Evolutionary conservation across 2,888 invertebrate genomes (phyloP), one percentile per base, ranked within the genome.

Genomic region (Drosophila emarginata): DNA sequence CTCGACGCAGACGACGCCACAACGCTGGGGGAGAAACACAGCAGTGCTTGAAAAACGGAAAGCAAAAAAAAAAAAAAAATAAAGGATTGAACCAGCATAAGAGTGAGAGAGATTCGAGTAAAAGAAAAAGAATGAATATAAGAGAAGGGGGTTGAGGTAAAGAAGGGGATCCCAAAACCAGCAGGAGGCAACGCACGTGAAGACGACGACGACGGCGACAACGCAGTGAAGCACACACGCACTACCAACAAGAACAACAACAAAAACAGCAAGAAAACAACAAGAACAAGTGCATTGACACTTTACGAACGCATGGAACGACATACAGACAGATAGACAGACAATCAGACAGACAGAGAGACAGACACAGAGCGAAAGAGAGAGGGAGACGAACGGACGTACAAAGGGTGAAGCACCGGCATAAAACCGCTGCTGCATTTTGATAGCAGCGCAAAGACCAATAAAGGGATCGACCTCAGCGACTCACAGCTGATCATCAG

Each of bases 221-320:
- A 71, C 88, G 87, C 81, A 87, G 76, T 80, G 70, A 86, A 83
- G 68, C 77, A 80, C 76, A 85, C 78, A 78, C 87, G 67, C 73
- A 76, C 77, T 54, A 53, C 78, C 72, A 73, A 53, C 67, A 69
- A 61, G 51, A 64, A 56, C 67, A 75, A 53, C 72, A 53, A 50
- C 74, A 67, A 71, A 63, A 66, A 59, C 71, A 67, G 51, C 53
- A 52, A 62, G 52, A 59, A 52, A 56, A 63, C 51, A 79, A 85
- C 78, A 85, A 82, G 76, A 90, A 90, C 91, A 91, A 90, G 90
- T 90, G 90, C 90, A 90, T 91, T 90, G 90, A 90, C 90, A 90
- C 89, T 85, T 88, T 81, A 75, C 69, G 57, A 61, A 61, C 57
- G 72, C 62, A 70, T 62, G 57, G 62, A 54, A 51, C 61, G 50